These are phyloP conservation scores for Lophius piscatorius DNA, from an alignment of 2,113 vertebrate species.

Conservation along the genomic window DNA sequence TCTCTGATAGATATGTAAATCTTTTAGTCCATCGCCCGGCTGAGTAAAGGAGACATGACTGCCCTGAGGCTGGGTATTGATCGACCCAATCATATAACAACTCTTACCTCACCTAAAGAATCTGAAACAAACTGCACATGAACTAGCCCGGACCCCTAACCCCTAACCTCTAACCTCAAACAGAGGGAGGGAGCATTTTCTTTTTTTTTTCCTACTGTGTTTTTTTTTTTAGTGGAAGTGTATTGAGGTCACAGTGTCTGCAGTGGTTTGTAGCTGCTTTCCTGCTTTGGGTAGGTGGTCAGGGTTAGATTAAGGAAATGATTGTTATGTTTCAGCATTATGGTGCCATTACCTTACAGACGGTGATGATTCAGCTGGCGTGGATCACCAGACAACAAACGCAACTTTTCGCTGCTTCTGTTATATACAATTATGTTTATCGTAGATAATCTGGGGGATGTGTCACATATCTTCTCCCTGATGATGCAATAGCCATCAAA, in stretches of 20 bases:
- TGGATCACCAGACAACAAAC: constrained; percentile 32
- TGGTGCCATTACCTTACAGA: constrained; percentile 60
- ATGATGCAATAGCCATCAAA: constrained; percentile 14
- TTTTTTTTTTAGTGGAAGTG: constrained; percentile 62
- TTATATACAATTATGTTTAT: constrained; percentile 11
- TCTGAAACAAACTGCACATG: constrained; percentile 45
- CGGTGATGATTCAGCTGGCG: constrained; percentile 20
- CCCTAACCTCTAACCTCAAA: constrained; percentile 29
- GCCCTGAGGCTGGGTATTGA: constrained; percentile 25
- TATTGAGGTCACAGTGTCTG: constrained; percentile 74
- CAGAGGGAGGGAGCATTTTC: constrained; percentile 5
- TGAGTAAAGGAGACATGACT: constrained; percentile 23
- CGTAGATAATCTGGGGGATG: constrained; percentile 28
- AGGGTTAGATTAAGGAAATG: constrained; percentile 12
- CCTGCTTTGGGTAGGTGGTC: constrained; percentile 34
- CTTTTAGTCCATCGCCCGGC: constrained; percentile 19
- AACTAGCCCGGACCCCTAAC: constrained; percentile 32
- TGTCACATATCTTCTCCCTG: constrained; percentile 14
- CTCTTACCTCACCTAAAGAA: constrained; percentile 56
- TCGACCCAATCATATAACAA: constrained; percentile 47
- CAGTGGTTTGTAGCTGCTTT: constrained; percentile 68
- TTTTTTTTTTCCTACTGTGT: constrained; percentile 38
- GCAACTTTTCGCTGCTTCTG: constrained; percentile 39
- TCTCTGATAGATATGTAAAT: constrained; percentile 27
- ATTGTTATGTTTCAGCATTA: constrained; percentile 29